Conservation (phyloP, 1,140 invertebrate genomes). For the Drosophila mauritiana region DNA sequence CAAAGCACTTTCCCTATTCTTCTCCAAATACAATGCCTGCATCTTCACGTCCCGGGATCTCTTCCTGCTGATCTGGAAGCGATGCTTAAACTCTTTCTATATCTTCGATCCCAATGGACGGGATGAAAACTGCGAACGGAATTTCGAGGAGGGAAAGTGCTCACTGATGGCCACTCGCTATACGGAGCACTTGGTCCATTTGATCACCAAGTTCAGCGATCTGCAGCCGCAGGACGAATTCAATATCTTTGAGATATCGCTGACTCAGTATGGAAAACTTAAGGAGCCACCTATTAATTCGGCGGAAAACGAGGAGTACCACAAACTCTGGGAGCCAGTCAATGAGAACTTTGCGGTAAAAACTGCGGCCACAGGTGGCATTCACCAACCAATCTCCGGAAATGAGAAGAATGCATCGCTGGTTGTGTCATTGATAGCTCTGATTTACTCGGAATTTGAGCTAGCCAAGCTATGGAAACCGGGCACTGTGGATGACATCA, state of each 20-base stretch:
- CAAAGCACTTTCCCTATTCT: conserved; percentile 70
- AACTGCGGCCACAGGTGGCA: conserved; percentile 58
- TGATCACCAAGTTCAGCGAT: conserved; percentile 70
- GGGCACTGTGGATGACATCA: conserved; percentile 70
- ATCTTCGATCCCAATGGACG: conserved; percentile 82
- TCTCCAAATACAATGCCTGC: conserved; percentile 74
- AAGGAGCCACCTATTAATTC: conserved; percentile 38
- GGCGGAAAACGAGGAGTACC: conserved; percentile 11
- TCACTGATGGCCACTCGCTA: conserved; percentile 66
- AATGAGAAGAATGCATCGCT: conserved; percentile 74
- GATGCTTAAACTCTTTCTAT: conserved; percentile 70
- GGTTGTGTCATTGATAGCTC: conserved; percentile 68
- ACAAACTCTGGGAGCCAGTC: conserved; percentile 76
- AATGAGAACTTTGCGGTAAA: conserved; percentile 78
- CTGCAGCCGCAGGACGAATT: conserved; percentile 58
- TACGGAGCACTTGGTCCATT: conserved; percentile 74
- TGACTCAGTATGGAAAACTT: conserved; percentile 70
- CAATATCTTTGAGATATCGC: conserved; percentile 69
- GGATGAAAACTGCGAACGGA: conserved; percentile 58
- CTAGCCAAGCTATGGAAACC: conserved; percentile 62
- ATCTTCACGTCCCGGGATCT: conserved; percentile 65
- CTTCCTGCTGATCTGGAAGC: conserved; percentile 80
- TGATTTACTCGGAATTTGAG: conserved; percentile 76
- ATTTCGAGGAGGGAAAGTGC: conserved; percentile 69
- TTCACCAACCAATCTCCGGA: conserved; percentile 71